Evolutionary conservation across 2,888 invertebrate species (phyloP).

Genomic region (Ennomos fuscantarius): DNA sequence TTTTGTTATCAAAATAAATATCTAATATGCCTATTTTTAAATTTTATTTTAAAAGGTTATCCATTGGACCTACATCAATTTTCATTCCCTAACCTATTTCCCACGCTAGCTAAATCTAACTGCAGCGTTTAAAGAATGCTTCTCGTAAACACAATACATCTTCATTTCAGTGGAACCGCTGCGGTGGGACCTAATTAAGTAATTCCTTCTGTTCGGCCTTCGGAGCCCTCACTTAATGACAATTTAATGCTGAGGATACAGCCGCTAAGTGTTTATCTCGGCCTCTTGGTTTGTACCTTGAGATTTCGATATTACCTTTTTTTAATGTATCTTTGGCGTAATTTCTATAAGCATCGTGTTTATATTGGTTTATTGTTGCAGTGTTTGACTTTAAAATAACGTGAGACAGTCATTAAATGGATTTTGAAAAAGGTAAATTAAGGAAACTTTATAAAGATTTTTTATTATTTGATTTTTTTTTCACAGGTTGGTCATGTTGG

Average conservation of each 20-base stretch:
- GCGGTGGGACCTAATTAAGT: slow-evolving; percentile 70
- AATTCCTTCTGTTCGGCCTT: slow-evolving; percentile 61
- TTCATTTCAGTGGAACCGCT: slow-evolving; percentile 54
- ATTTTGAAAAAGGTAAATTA: too few relatives aligned
- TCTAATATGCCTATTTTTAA: too few relatives aligned
- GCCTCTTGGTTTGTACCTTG: slow-evolving; percentile 22
- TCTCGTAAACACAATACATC: slow-evolving; percentile 61
- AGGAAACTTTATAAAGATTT: too few relatives aligned
- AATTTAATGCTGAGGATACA: slow-evolving; percentile 70
- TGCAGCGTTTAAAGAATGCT: slow-evolving; percentile 17
- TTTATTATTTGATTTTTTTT: too few relatives aligned
- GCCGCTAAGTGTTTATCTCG: slow-evolving; percentile 36
- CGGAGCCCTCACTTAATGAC: slow-evolving; percentile 76
- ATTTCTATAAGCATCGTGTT: too few relatives aligned
- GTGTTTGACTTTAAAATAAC: too few relatives aligned
- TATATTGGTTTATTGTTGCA: too few relatives aligned
- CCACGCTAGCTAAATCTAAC: slow-evolving; percentile 10
- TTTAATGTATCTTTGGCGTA: background rate
- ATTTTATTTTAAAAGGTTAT: background rate
- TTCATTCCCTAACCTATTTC: background rate
- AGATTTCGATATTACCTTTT: slow-evolving; percentile 1
- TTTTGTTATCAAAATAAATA: too few relatives aligned
- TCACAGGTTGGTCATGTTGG: too few relatives aligned
- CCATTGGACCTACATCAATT: background rate
- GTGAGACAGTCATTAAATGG: too few relatives aligned